Percentiles rank a stretch among this genome's conserved stretches.
Evolutionary conservation across 2,797 vertebrate genomes (phyloP).

Genomic region (Centroberyx gerrardi): DNA sequence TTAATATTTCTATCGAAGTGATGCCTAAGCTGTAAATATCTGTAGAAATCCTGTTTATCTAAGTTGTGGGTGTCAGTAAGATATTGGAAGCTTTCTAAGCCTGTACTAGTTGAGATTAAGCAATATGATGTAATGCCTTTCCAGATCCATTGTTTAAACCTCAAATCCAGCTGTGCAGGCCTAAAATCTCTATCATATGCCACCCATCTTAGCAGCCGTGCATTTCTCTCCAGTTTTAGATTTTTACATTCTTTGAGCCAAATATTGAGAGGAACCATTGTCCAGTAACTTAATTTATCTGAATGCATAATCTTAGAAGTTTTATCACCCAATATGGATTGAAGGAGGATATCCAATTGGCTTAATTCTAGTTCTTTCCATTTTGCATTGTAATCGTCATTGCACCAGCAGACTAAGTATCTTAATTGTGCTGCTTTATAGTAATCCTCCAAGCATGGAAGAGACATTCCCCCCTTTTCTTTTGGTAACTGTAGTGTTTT

Average conservation of each 20-base stretch:
- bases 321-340: too few relatives aligned
- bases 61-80: not conserved
- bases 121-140: not conserved
- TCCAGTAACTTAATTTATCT: too few relatives aligned
- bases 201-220: not conserved
- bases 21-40: too few relatives aligned
- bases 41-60: not conserved
- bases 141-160: not conserved
- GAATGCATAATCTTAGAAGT: too few relatives aligned
- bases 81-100: not conserved
- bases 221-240: too few relatives aligned
- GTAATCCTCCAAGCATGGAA: not conserved
- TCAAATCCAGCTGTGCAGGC: not conserved
- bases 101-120: not conserved
- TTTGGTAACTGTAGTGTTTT: not conserved
- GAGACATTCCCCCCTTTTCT: not conserved
- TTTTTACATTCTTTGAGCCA: too few relatives aligned
- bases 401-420: too few relatives aligned
- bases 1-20: too few relatives aligned
- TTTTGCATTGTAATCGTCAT: too few relatives aligned
- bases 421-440: not conserved
- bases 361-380: too few relatives aligned
- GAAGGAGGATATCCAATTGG: too few relatives aligned
- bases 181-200: not conserved
- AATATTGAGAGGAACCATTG: too few relatives aligned